These are phyloP conservation scores for Chondrilla cf. caribensis DNA, from an alignment of 37 sponge, comb jelly and placozoan species.

Conservation along the genomic window DNA sequence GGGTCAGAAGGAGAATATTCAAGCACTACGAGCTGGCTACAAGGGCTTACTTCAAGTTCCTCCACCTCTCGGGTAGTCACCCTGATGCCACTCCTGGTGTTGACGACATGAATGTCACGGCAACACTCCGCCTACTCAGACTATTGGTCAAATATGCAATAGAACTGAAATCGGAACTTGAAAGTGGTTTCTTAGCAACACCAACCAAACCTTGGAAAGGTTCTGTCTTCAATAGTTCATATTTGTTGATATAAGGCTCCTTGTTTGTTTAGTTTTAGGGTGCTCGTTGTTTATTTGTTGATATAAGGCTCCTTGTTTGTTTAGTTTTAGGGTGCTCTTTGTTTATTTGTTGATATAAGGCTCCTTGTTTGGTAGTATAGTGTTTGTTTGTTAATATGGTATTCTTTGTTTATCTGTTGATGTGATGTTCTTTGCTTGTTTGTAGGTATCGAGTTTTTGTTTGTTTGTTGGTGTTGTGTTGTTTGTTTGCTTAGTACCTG, in stretches of 20 bases:
- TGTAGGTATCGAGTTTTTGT: too few relatives aligned
- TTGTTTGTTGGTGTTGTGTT: too few relatives aligned
- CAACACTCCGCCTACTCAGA: slow-evolving; percentile 75
- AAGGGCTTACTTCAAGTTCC: slow-evolving; percentile 87
- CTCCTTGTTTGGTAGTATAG: too few relatives aligned
- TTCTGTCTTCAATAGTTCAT: too few relatives aligned
- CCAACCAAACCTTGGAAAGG: slow-evolving; percentile 95
- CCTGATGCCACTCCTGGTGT: slow-evolving; percentile 49
- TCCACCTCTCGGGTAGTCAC: slow-evolving; percentile 65
- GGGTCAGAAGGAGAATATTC: slow-evolving; percentile 78
- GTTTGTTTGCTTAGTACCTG: too few relatives aligned
- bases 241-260: too few relatives aligned
- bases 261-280: too few relatives aligned
- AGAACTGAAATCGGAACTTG: slow-evolving; percentile 80
- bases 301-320: too few relatives aligned
- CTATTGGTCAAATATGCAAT: slow-evolving; percentile 84
- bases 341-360: too few relatives aligned
- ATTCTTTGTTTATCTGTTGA: not conserved
- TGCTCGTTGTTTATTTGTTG: not conserved
- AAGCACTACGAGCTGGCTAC: slow-evolving; percentile 87
- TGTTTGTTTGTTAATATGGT: too few relatives aligned
- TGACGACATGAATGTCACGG: slow-evolving; percentile 91
- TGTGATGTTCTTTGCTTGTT: too few relatives aligned
- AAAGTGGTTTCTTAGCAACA: slow-evolving; percentile 72
- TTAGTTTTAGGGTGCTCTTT: not conserved